These are phyloP conservation scores for Panopea generosa DNA, from an alignment of 2,888 invertebrate genomes.

Conservation along the genomic window DNA sequence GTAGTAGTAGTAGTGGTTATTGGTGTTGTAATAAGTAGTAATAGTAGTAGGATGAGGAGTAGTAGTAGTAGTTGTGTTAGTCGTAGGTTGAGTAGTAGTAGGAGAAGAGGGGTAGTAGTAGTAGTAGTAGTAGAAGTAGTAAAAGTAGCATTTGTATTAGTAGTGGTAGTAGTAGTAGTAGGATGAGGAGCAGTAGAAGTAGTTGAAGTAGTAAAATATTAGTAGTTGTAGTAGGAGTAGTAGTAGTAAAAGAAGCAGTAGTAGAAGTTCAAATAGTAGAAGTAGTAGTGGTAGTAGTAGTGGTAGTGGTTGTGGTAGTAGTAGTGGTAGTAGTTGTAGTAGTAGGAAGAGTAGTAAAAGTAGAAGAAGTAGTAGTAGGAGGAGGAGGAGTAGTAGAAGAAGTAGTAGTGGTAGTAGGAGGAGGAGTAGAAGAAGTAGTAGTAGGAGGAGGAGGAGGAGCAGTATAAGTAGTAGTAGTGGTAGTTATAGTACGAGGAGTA, in stretches of 20 bases:
- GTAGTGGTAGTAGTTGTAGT: conserved; percentile 17
- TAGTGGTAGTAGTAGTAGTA: conserved; percentile 14
- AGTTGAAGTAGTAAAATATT: conserved; percentile 7
- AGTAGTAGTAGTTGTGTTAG: conserved; percentile 5
- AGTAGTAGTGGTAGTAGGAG: too few species aligned
- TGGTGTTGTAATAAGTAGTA: conserved; percentile 8
- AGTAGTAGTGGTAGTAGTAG: conserved; percentile 3
- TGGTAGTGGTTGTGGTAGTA: not conserved
- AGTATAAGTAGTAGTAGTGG: conserved; percentile 3
- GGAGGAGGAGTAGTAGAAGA: too few species aligned
- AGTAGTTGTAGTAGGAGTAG: conserved; percentile 19
- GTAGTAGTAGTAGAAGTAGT: conserved; percentile 23
- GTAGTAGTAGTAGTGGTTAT: conserved; percentile 14
- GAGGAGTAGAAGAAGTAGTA: too few species aligned
- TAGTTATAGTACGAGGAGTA: conserved; percentile 10
- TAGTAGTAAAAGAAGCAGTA: conserved; percentile 13
- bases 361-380: too few species aligned
- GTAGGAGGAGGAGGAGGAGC: not conserved
- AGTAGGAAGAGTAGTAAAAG: conserved; percentile 4
- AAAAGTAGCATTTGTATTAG: conserved; percentile 22
- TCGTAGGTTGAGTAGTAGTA: conserved; percentile 24
- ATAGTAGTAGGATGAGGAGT: conserved; percentile 21
- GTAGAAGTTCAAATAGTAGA: not conserved
- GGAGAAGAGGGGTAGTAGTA: conserved; percentile 18
- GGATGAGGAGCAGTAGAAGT: conserved; percentile 2